Evolutionary conservation across 1,140 invertebrate species (phyloP), one percentile per base, ranked within the genome.

Genomic region (Reticulitermes speratus): DNA sequence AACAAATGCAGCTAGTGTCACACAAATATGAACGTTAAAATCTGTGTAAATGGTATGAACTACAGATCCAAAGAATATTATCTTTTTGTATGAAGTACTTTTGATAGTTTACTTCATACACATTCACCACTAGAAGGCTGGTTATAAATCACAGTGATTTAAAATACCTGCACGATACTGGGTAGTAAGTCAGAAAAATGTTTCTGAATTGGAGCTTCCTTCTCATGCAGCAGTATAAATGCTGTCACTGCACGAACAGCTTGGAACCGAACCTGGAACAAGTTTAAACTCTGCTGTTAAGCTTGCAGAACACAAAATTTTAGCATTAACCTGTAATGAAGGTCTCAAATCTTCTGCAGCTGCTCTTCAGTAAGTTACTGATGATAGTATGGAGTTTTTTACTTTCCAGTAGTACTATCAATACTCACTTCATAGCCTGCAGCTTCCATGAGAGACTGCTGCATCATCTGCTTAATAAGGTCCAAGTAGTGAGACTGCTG

Each of bases 381-480:
- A 82, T 82, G 21, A 55, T 5, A 19, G 19, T 55, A 55, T 19
- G 38, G 19, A 21, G 19, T 55, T 55, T 21, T 16, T 55, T 19
- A 55, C 19, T 55, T 55, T 55, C 19, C 19, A 55, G 14, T 16
- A 55, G 19, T 21, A 55, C 5, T 55, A 55, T 11, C n/a, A 75
- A 3, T n/a, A 75, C 65, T 75, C 44, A 86, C 93, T 88, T 96
- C 94, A 86, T 95, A 94, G 88, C 95, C 93, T 87, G 94, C 91
- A 30, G 92, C 91, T 87, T 96, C 95, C 87, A 94, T 92, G 65
- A 99, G 91, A 83, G 96, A 96, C 87, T 97, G 95, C 55, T 95
- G 92, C 85, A 99, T 92, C 97, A 99, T 99, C 91, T 98, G 96
- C 90, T 98, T 98, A 87, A 99, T 99, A 11, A 98, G 93, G 90